These are phyloP conservation scores for Pterostichus niger DNA, from an alignment of 2,888 invertebrate species.

Conservation along the genomic window DNA sequence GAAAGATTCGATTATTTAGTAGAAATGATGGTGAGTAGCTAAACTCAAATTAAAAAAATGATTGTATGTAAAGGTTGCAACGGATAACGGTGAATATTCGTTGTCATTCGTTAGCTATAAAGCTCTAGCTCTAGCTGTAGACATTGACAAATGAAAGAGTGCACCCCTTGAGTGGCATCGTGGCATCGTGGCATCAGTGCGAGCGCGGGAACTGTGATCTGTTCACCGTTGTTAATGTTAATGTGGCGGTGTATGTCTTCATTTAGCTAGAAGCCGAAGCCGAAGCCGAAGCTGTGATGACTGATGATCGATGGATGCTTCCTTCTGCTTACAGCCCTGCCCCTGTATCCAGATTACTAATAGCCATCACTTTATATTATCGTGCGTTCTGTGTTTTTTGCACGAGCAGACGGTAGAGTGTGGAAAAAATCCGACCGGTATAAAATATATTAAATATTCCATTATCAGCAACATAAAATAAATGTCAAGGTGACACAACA, in stretches of 20 bases:
- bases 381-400: constrained; percentile 39
- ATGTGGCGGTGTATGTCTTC: constrained; percentile 18
- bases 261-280: neutral
- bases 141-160: constrained; percentile 18
- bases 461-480: constrained; percentile 67
- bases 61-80: too few relatives aligned
- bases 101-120: too few relatives aligned
- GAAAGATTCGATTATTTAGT: too few relatives aligned
- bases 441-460: constrained; percentile 66
- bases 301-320: constrained; percentile 15
- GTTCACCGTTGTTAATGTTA: constrained; percentile 21
- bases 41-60: too few relatives aligned
- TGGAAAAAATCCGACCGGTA: constrained; percentile 63
- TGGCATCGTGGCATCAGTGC: neutral
- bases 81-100: too few relatives aligned
- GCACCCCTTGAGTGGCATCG: neutral
- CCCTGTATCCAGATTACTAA: neutral
- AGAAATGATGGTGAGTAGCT: too few relatives aligned
- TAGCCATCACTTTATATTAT: neutral
- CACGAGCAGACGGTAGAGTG: neutral
- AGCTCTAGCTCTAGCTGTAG: neutral
- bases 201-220: constrained; percentile 7
- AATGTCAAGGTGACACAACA: constrained; percentile 66
- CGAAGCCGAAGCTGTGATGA: constrained; percentile 1
- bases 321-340: neutral